These are phyloP conservation scores for Hemicrepidius hirtus DNA, from an alignment of 2,888 invertebrate species.

Conservation along the genomic window DNA sequence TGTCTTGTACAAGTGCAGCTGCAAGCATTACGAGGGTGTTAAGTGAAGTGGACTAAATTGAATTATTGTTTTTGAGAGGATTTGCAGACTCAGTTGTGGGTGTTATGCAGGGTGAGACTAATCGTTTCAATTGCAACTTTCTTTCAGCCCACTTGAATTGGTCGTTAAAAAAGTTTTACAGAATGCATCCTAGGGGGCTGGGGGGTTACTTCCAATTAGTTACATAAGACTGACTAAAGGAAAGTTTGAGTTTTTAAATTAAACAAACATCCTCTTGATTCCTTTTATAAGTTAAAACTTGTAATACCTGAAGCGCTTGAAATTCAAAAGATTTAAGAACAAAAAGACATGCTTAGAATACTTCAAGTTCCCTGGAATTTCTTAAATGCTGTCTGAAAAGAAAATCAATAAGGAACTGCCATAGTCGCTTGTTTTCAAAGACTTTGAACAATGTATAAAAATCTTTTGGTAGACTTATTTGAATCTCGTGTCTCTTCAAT, in stretches of 20 bases:
- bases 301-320: too few relatives aligned
- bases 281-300: too few relatives aligned
- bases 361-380: not conserved
- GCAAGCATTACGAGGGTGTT: slow-evolving; percentile 53
- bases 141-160: slow-evolving; percentile 56
- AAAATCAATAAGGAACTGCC: slow-evolving; percentile 19
- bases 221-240: too few relatives aligned
- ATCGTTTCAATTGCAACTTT: slow-evolving; percentile 62
- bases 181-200: not conserved
- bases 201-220: too few relatives aligned
- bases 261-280: too few relatives aligned
- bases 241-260: too few relatives aligned
- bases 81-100: slow-evolving; percentile 55
- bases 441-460: not conserved
- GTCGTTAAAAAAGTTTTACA: slow-evolving; percentile 50
- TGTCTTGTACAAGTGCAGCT: slow-evolving; percentile 28
- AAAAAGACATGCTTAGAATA: slow-evolving; percentile 10
- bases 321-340: slow-evolving; percentile 5
- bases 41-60: slow-evolving; percentile 59
- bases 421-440: slow-evolving; percentile 8
- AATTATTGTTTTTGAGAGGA: slow-evolving; percentile 61
- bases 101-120: slow-evolving; percentile 59
- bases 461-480: too few relatives aligned
- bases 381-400: slow-evolving; percentile 1
- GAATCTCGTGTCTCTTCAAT: not conserved